Conservation (phyloP, 1,140 invertebrate genomes). For the Neodiprion lecontei region DNA sequence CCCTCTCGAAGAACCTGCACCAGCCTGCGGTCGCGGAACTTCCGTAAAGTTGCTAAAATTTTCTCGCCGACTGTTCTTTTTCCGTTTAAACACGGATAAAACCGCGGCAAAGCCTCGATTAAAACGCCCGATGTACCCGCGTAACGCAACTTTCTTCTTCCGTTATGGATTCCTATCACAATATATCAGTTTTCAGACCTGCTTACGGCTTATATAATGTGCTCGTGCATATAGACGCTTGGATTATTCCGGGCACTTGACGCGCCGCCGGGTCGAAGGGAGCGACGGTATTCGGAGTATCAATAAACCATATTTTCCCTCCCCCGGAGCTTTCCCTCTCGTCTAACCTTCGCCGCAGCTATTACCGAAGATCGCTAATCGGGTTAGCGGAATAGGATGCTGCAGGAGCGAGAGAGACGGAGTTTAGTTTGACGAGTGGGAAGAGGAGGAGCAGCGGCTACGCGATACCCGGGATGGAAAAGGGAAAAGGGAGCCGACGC, state of each 20-base stretch:
- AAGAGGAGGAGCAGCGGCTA: neutral
- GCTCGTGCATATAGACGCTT: no score
- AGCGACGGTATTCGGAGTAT: neutral
- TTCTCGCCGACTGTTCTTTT: no score
- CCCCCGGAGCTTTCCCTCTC: neutral
- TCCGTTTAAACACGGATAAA: no score
- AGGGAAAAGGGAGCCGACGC: neutral
- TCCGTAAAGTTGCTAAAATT: no score
- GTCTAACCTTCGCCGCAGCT: conserved; percentile 6
- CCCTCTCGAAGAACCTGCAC: neutral
- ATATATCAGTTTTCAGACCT: no score
- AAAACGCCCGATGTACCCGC: no score
- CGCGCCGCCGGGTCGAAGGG: neutral
- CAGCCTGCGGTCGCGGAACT: no score
- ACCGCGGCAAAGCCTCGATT: no score
- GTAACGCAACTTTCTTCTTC: no score
- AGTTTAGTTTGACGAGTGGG: conserved; percentile 10
- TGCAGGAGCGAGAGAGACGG: conserved; percentile 16
- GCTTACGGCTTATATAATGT: no score
- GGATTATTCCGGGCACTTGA: neutral
- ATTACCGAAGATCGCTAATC: conserved; percentile 7
- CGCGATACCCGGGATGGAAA: neutral
- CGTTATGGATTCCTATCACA: no score
- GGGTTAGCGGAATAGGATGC: conserved; percentile 25
- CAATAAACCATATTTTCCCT: neutral